Evolutionary conservation across 2,113 vertebrate genomes (phyloP), one percentile per base, ranked within the genome.

Genomic region (Dicrurus megarhynchus): DNA sequence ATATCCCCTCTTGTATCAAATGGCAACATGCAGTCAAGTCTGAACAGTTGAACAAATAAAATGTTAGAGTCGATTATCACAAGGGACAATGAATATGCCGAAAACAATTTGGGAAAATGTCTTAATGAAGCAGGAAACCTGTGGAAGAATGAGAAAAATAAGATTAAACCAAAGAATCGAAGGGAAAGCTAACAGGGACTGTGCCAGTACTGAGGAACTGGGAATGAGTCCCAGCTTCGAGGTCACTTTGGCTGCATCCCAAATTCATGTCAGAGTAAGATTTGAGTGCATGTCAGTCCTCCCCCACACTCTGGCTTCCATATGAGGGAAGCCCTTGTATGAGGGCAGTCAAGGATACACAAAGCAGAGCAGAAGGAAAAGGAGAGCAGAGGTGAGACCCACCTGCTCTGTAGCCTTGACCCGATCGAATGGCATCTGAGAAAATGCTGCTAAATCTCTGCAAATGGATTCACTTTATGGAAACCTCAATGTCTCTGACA

Each of bases 241-340:
- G 87, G 87, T 93, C 81, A 89, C 39, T 87, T 89, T 94, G 93
- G 74, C 87, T 75, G 22, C 37, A 56, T 56, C 57, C 74, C 70
- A 85, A 28, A 71, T 67, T 75, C 57, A 32, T 64, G 28, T 64
- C 78, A 83, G 65, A 64, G 37, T 64, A 84, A 71, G 41, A 79
- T 71, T 6, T 73, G 74, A 73, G 74, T 46, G 53, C 41, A 23
- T 55, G 35, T 87, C 49, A 65, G 23, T 56, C 47, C 42, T 69
- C 35, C n/a, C 22, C 35, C 68, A 24, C 5, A 2, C 70, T 87
- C 65, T 91, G 84, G 19, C 32, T 89, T 82, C 57, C 61, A 30
- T 26, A 20, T 42, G 63, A 93, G 71, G 78, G 53, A 94, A 97
- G 42, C 41, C 65, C 60, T 91, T 37, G 32, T n/a, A 16, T 27